A percentile compares a stretch with the other conserved stretches of the same genome.
These are phyloP conservation scores for Scopus umbretta DNA, from an alignment of 2,113 vertebrate species.

Conservation along the genomic window DNA sequence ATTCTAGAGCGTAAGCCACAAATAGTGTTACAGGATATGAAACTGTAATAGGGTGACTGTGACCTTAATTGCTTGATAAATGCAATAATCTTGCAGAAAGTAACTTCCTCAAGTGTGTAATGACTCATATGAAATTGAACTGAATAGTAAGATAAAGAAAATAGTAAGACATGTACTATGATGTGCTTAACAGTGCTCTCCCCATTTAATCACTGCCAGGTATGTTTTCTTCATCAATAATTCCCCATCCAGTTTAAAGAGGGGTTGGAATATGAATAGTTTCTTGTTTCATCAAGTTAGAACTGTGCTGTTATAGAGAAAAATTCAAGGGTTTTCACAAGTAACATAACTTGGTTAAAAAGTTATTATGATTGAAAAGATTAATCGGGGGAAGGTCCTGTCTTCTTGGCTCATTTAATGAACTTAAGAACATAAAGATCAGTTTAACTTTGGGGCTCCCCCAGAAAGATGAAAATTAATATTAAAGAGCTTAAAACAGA, in stretches of 20 bases:
- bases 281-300: neutral
- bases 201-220: neutral
- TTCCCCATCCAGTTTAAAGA: neutral
- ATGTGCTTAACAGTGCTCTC: neutral
- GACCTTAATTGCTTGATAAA: neutral
- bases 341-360: neutral
- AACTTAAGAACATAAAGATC: neutral
- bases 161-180: fast-evolving
- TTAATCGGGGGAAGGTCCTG: neutral
- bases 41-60: neutral
- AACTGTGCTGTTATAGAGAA: neutral
- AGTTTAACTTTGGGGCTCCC: neutral
- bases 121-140: neutral
- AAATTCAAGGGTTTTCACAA: neutral
- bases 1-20: neutral
- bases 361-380: neutral
- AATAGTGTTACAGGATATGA: neutral
- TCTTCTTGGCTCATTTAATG: neutral
- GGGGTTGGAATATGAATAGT: neutral
- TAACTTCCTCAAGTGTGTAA: neutral
- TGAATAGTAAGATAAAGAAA: neutral
- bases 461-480: neutral
- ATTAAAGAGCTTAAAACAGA: neutral
- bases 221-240: neutral
- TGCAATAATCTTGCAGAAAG: neutral